A percentile compares a stretch with the other conserved stretches of the same genome.
These are phyloP conservation scores for Bufo gargarizans DNA, from an alignment of 2,113 vertebrate species.

Conservation along the genomic window DNA sequence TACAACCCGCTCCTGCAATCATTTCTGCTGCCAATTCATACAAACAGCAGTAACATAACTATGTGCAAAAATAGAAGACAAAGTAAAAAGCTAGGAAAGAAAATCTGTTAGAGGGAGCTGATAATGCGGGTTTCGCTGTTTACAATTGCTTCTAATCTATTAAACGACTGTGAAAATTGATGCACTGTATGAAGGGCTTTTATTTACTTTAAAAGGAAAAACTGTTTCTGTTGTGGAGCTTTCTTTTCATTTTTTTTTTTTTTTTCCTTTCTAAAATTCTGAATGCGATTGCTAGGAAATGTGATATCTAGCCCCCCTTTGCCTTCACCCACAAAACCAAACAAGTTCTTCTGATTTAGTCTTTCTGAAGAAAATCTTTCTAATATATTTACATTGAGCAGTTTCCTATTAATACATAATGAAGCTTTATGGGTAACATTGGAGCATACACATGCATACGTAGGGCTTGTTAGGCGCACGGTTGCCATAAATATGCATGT, in stretches of 20 bases:
- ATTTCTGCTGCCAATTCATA: conserved; percentile 75
- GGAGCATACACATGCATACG: neutral
- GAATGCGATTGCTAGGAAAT: conserved; percentile 73
- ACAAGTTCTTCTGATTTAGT: neutral
- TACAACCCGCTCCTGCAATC: conserved; percentile 63
- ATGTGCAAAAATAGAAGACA: conserved; percentile 75
- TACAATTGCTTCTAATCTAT: conserved; percentile 84
- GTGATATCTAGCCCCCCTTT: conserved; percentile 63
- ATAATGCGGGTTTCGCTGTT: conserved; percentile 77
- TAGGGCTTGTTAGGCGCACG: neutral
- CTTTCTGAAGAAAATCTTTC: neutral
- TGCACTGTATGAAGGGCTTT: conserved; percentile 75
- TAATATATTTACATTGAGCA: neutral
- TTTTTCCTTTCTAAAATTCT: conserved; percentile 62
- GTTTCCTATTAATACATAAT: conserved; percentile 21
- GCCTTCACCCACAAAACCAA: neutral
- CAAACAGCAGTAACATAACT: conserved; percentile 58
- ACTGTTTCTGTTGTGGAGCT: conserved; percentile 66
- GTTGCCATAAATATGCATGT: neutral
- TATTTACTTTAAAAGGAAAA: conserved; percentile 71
- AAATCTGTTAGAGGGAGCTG: conserved; percentile 76
- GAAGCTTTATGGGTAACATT: conserved; percentile 14
- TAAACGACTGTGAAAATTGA: conserved; percentile 82
- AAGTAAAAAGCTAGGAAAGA: conserved; percentile 58
- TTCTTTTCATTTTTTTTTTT: conserved; percentile 64